A percentile compares a stretch with the other conserved stretches of the same genome.
Conservation (phyloP, 2,113 vertebrate species). For the Panthera leo region DNA sequence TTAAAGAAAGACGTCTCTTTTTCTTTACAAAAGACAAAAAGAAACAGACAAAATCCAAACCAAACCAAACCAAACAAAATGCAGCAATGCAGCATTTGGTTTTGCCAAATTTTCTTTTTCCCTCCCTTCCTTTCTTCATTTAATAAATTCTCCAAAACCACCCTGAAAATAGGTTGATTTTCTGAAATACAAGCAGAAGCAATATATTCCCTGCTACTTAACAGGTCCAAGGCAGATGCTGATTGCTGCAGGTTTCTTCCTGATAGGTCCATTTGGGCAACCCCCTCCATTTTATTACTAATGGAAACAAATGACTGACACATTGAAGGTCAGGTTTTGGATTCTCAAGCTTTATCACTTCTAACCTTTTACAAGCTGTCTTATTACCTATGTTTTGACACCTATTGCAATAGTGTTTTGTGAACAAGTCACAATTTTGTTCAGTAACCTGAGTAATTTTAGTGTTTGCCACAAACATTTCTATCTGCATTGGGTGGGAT, state of each 20-base stretch:
- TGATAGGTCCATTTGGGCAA: background rate
- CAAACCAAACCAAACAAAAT: background rate
- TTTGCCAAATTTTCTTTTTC: background rate
- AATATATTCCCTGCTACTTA: background rate
- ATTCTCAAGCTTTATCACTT: background rate
- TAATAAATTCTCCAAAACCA: background rate
- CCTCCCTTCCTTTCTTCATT: background rate
- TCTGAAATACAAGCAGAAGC: background rate
- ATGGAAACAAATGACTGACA: conserved; percentile 8
- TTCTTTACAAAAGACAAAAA: background rate
- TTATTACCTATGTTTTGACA: background rate
- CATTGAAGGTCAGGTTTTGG: background rate
- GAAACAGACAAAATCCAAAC: background rate
- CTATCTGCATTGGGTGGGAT: background rate
- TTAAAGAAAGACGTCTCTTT: background rate
- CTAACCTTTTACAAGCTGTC: conserved; percentile 17
- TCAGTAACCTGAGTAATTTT: conserved; percentile 28
- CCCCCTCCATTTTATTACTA: conserved; percentile 9
- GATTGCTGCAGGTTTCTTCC: background rate
- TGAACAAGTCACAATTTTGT: background rate
- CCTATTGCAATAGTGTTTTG: background rate
- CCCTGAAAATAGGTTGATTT: background rate
- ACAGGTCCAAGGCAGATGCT: background rate
- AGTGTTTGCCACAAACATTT: background rate
- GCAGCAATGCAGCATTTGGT: background rate